These are phyloP conservation scores for Ploceus nigricollis DNA, from an alignment of 2,113 vertebrate species.

Conservation along the genomic window DNA sequence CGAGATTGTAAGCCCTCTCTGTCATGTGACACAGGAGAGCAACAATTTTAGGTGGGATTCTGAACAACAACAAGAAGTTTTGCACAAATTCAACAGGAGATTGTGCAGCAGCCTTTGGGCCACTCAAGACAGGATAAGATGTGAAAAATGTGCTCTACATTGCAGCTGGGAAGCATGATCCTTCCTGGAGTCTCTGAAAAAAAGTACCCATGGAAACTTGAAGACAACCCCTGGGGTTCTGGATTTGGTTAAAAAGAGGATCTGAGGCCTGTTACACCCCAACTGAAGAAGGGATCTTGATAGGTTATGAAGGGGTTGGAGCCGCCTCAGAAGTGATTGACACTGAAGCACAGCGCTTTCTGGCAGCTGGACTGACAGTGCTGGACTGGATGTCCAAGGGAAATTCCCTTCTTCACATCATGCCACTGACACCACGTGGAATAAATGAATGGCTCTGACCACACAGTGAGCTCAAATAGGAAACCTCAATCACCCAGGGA, in stretches of 20 bases:
- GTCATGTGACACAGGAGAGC: accelerated
- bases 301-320: neutral
- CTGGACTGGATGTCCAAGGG: neutral
- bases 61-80: neutral
- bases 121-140: neutral
- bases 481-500: neutral
- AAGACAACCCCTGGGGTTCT: neutral
- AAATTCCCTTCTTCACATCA: neutral
- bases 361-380: neutral
- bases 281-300: neutral
- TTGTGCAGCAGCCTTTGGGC: neutral
- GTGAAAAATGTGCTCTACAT: neutral
- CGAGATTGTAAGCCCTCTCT: neutral
- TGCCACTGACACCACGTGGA: neutral
- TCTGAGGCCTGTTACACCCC: neutral
- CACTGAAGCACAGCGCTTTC: neutral
- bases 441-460: neutral
- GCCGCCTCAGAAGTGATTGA: neutral
- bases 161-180: neutral
- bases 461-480: neutral
- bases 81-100: neutral
- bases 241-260: neutral
- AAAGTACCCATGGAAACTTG: neutral
- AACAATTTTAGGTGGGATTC: neutral
- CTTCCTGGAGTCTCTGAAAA: neutral